phyloP scores from a whole-genome alignment of 1,140 invertebrate genomes.

The Camponotus floridanus region DNA sequence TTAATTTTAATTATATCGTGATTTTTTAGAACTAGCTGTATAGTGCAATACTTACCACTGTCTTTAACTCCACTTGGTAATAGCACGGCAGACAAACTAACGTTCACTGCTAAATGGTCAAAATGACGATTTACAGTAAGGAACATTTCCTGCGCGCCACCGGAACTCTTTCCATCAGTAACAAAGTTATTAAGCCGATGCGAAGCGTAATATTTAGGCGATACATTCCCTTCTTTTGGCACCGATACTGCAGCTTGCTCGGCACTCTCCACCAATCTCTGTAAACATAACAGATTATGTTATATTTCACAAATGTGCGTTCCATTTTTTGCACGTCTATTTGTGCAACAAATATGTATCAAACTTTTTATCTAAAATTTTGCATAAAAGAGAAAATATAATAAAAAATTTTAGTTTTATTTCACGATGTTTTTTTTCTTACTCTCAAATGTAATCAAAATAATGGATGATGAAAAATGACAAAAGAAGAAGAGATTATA shows the following conservation, averaged over 20 bases:
- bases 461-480: no score
- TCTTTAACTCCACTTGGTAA: conserved; percentile 95
- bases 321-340: background rate
- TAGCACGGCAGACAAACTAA: conserved; percentile 94
- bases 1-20: no score
- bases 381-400: no score
- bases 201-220: conserved; percentile 90
- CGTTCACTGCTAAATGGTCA: conserved; percentile 94
- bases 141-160: conserved; percentile 89
- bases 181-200: conserved; percentile 91
- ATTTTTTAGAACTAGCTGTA: background rate
- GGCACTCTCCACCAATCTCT: conserved; percentile 95
- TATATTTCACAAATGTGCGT: conserved; percentile 10
- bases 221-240: conserved; percentile 85
- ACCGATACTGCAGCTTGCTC: conserved; percentile 93
- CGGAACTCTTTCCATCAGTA: conserved; percentile 89
- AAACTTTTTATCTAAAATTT: no score
- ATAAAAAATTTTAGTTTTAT: no score
- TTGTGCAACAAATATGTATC: no score
- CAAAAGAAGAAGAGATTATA: no score
- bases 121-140: conserved; percentile 92
- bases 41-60: conserved; percentile 86
- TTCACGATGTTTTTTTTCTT: no score
- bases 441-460: no score
- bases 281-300: conserved; percentile 70